These are phyloP conservation scores for Drosophila kambysellisi DNA, from an alignment of 2,888 invertebrate species.

Conservation along the genomic window DNA sequence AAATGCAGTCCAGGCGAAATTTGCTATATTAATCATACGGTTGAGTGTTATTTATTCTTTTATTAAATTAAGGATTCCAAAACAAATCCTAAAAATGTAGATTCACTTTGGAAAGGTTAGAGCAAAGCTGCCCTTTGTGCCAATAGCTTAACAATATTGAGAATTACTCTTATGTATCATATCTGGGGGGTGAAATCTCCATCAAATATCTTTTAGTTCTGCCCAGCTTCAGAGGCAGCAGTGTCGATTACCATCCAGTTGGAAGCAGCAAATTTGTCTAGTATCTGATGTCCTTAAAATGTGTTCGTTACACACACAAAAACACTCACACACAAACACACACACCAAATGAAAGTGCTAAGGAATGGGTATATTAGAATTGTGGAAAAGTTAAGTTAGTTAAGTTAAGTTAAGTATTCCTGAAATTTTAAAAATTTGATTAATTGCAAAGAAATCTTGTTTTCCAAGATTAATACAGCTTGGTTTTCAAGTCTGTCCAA, in stretches of 20 bases:
- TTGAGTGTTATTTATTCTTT: not conserved
- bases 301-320: not conserved
- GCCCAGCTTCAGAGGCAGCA: not conserved
- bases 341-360: not conserved
- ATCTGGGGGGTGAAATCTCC: not conserved
- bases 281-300: not conserved
- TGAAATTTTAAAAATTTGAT: not conserved
- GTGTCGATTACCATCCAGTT: constrained; percentile 19
- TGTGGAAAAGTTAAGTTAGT: not conserved
- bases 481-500: not conserved
- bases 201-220: not conserved
- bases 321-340: not conserved
- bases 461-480: too few relatives aligned
- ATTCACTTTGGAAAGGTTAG: not conserved
- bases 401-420: too few relatives aligned
- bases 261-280: constrained; percentile 11
- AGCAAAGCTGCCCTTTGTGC: not conserved
- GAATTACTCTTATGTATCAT: not conserved
- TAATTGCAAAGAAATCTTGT: not conserved
- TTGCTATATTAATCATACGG: constrained; percentile 7
- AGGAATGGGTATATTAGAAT: not conserved
- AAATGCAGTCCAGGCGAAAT: constrained; percentile 4
- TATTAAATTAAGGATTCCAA: not conserved
- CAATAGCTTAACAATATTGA: not conserved
- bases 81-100: too few relatives aligned